Base-by-base conservation (phyloP, 2,113 vertebrate species). In the Ovibos moschatus region DNA sequence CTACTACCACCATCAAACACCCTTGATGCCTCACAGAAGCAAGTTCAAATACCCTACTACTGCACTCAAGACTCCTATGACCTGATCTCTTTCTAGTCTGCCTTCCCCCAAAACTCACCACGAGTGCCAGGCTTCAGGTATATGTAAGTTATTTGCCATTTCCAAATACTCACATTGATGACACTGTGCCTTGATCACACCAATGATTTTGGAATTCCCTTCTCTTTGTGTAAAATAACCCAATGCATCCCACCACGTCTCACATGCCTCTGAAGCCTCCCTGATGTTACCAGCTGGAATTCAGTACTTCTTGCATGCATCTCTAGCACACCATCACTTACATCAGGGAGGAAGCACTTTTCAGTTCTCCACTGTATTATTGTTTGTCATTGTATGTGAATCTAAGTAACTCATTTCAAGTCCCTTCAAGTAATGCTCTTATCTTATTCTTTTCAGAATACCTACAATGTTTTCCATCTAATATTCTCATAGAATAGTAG, bases 361-460 rank as follows among this genome's bases (percentile, higher is more conserved):
- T 40, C 30, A 13, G 57, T 36, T 76, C 28, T 76, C 94, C 25
- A 28, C 25, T 79, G 5, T 27, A 87, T 74, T 74, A 74, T 50
- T 8, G 30, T 36, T 94, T 60, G 60, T 86, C 62, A 81, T 45
- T 28, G 2, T 10, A 57, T 11, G 28, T 82, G 7, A 28, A 40
- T 76, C 58, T 81, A 57, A 40, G 28, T 47, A 67, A 30, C n/a
- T 71, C 27, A 64, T 96, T 90, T 87, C 58, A 76, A 47, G 19
- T 58, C 67, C 83, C 92, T 87, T 91, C 27, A 53, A n/a, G 86
- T 89, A 91, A 30, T 3, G 0, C 58, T 28, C 25, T 53, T 81
- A 57, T 87, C 23, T 62, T 67, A 53, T 14, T 88, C 17, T 89
- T 84, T 57, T 83, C 25, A 87, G 27, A 83, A 40, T 91, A 78